These are phyloP conservation scores for Trachemys scripta DNA, from an alignment of 2,113 vertebrate genomes.

Conservation along the genomic window DNA sequence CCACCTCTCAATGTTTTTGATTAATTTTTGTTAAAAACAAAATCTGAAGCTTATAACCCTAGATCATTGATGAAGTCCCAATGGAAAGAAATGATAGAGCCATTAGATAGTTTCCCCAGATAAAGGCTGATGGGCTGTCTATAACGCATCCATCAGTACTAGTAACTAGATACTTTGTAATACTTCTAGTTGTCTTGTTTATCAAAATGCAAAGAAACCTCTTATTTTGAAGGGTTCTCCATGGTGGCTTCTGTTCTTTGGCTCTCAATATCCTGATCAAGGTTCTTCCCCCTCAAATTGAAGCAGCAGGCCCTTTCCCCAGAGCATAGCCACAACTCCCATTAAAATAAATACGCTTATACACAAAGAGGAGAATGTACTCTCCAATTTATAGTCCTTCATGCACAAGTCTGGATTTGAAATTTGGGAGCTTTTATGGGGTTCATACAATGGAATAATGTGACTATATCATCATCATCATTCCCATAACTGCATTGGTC, in stretches of 20 bases:
- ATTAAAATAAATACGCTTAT: neutral
- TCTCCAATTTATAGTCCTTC: neutral
- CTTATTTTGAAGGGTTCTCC: neutral
- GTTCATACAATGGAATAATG: neutral
- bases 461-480: neutral
- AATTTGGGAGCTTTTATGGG: neutral
- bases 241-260: neutral
- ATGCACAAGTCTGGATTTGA: neutral
- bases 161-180: neutral
- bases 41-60: neutral
- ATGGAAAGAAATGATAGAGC: neutral
- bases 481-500: too few relatives aligned
- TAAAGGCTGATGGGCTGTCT: neutral
- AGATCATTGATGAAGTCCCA: neutral
- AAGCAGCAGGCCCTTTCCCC: slow-evolving; percentile 2
- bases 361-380: neutral
- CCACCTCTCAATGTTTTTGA: neutral
- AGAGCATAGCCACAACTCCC: neutral
- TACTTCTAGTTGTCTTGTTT: neutral
- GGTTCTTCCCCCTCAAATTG: neutral
- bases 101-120: neutral
- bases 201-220: neutral
- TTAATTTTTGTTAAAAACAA: neutral
- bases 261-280: neutral
- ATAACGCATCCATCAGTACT: neutral